Evolutionary conservation across 2,113 vertebrate species (phyloP).

Genomic region (Corvus cornix): DNA sequence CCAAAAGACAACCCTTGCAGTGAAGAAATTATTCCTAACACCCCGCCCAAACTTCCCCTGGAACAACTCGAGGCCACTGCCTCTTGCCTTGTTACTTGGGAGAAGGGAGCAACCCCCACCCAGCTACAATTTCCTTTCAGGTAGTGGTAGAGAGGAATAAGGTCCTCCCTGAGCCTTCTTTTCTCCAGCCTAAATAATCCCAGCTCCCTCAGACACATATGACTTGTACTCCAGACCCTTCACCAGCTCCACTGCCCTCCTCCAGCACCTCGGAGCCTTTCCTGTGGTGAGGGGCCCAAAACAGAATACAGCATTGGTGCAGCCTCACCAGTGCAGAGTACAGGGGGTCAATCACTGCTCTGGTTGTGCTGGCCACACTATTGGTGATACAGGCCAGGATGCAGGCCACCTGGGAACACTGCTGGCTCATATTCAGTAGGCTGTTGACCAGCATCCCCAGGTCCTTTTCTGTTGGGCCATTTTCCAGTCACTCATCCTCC

Average conservation of each 20-base stretch:
- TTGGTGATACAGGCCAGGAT: neutral
- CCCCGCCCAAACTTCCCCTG: neutral
- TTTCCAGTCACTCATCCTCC: neutral
- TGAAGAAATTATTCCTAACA: neutral
- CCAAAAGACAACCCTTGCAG: fast-evolving
- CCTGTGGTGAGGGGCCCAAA: neutral
- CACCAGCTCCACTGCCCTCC: neutral
- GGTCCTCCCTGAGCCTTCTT: fast-evolving
- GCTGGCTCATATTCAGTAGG: neutral
- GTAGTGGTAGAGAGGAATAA: neutral
- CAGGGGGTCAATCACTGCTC: neutral
- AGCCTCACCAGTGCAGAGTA: fast-evolving
- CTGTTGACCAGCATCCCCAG: neutral
- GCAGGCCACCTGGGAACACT: neutral
- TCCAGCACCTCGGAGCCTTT: neutral
- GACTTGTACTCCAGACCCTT: neutral
- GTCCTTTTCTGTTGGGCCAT: neutral
- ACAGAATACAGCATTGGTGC: too few species aligned
- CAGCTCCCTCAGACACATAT: neutral
- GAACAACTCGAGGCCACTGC: neutral
- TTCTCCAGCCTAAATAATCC: neutral
- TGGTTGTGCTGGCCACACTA: fast-evolving
- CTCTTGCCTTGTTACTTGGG: neutral
- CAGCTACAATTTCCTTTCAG: neutral
- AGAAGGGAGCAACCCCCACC: neutral